Percentiles rank a stretch among this genome's conserved stretches.
Conservation (phyloP, 2,797 vertebrate genomes). For the Crypturellus tataupa region DNA sequence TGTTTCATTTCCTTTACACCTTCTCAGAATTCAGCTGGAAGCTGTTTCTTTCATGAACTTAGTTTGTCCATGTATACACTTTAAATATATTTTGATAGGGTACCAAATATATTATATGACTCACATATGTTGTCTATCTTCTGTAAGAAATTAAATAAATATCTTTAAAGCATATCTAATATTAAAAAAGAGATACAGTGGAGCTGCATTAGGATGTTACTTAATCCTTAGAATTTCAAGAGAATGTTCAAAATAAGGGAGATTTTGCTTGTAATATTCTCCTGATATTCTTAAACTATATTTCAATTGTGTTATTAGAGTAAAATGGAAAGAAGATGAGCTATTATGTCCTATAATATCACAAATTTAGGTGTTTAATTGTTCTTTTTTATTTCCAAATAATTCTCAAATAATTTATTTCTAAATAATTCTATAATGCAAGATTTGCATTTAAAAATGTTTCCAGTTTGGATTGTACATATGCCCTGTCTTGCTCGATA, state of each 20-base stretch:
- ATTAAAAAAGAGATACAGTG: background rate
- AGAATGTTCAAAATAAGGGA: background rate
- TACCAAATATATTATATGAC: background rate
- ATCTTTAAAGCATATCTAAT: background rate
- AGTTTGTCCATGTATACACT: background rate
- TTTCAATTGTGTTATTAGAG: background rate
- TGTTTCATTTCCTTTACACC: background rate
- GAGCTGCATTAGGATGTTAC: background rate
- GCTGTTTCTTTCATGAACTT: background rate
- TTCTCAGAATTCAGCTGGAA: background rate
- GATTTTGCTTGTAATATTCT: background rate
- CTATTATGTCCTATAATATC: background rate
- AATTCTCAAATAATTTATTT: too few species aligned
- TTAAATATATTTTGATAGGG: background rate
- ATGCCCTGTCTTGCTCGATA: background rate
- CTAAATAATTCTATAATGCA: background rate
- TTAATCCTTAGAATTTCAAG: background rate
- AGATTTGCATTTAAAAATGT: background rate
- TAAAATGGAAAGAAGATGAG: background rate
- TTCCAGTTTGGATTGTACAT: background rate
- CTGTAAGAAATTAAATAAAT: background rate
- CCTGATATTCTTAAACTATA: background rate
- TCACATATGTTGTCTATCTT: background rate
- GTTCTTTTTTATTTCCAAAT: background rate
- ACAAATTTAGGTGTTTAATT: background rate